Base-by-base conservation (phyloP, 2,888 invertebrate genomes). In the Minunthozetes semirufus region DNA sequence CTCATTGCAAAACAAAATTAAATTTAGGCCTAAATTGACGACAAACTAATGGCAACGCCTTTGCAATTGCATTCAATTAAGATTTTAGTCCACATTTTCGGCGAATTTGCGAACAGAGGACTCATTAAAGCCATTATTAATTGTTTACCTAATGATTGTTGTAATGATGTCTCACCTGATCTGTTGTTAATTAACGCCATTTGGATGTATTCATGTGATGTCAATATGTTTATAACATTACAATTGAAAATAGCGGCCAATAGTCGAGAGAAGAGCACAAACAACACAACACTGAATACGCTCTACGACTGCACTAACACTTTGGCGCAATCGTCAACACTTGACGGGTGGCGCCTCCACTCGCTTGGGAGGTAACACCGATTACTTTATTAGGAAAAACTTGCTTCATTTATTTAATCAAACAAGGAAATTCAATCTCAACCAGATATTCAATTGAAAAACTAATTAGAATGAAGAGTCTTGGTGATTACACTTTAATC, bases 241-340 rank as follows among this genome's bases (percentile, higher is more conserved):
- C 63, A 63, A 63, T 63, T 63, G 63, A 63, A 63, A 63, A 63
- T 27, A 63, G 63, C 63, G 63, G 63, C 63, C 63, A 63, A 63
- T n/a, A 63, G 29, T 29, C 13, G 25, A 27, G 13, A 48, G n/a
- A 13, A 48, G 48, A 17, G 48, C 48, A 48, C 3, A 48, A 13
- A 56, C 56, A 22, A 9, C 25, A 50, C 56, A 53, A 53, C 53
- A 53, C 53, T 22, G 4, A 56, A 8, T 17, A 48, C 48, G 5
- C 19, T 19, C 56, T 56, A n/a, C 25, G 56, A 8, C 8, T 22
- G 25, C 56, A 56, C 56, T 19, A 13, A 48, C 48, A 48, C 48
- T 48, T n/a, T 2, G 13, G 33, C 33, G 33, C 33, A 33, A 33
- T 33, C 33, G 33, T 9, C 9, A 33, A 4, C 33, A 33, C 33